A percentile compares a stretch with the other conserved stretches of the same genome.
These are phyloP conservation scores for Emberiza fucata DNA, from an alignment of 2,113 vertebrate species.

Conservation along the genomic window DNA sequence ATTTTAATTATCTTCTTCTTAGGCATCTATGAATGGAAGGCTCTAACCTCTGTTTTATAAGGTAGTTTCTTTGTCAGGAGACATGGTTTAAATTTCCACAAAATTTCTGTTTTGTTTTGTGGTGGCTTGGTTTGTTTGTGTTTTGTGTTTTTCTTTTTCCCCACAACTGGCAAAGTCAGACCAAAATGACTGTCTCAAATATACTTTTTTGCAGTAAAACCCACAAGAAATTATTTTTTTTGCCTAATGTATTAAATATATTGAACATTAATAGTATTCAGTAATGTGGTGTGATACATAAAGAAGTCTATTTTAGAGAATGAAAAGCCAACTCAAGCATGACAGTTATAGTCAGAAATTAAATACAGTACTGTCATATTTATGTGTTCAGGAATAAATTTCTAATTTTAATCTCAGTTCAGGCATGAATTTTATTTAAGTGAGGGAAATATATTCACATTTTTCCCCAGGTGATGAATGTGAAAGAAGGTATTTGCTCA, in stretches of 20 bases:
- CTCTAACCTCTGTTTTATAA: not conserved
- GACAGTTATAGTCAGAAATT: not conserved
- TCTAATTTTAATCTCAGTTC: not conserved
- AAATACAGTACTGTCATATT: not conserved
- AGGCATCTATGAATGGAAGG: not conserved
- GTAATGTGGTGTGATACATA: not conserved
- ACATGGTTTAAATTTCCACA: not conserved
- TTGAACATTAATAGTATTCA: not conserved
- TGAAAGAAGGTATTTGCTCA: not conserved
- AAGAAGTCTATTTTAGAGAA: not conserved
- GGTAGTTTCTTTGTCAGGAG: not conserved
- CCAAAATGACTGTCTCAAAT: not conserved
- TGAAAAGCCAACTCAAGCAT: not conserved
- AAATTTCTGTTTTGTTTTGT: not conserved
- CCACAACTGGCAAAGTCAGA: not conserved
- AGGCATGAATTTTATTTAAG: not conserved
- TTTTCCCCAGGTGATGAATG: not conserved
- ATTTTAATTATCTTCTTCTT: not conserved
- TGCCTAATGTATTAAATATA: not conserved
- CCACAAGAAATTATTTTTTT: not conserved
- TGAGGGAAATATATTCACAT: not conserved
- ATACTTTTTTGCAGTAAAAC: not conserved
- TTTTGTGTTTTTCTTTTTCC: rapidly evolving
- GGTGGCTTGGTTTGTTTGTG: not conserved
- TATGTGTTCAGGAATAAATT: not conserved